These are phyloP conservation scores for Eulithis prunata DNA, from an alignment of 2,888 invertebrate species.

Conservation along the genomic window DNA sequence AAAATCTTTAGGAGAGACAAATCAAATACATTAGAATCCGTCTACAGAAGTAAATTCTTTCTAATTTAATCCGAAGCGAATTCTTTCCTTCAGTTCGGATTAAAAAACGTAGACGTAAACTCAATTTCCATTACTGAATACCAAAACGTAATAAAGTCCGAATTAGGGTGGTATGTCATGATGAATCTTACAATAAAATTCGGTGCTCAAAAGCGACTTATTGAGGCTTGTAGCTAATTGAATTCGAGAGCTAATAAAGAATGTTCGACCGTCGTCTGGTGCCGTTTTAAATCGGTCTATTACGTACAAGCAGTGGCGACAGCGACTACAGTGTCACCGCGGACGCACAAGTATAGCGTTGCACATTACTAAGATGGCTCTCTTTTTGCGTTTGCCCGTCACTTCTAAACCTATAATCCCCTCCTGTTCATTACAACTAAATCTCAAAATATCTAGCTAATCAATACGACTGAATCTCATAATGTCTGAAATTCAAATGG, in stretches of 20 bases:
- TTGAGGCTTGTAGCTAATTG: constrained; percentile 23
- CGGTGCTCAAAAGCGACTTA: constrained; percentile 3
- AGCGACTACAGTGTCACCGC: no score
- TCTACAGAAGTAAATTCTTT: constrained; percentile 26
- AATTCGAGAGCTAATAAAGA: constrained; percentile 32
- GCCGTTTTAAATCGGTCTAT: constrained; percentile 26
- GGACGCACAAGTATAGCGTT: no score
- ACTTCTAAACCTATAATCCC: no score
- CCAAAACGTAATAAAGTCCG: constrained; percentile 41
- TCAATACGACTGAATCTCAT: no score
- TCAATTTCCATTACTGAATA: constrained; percentile 50
- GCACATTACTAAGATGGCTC: no score
- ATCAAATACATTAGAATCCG: constrained; percentile 36
- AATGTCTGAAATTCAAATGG: no score
- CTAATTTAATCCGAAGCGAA: constrained; percentile 47
- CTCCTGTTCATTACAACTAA: no score
- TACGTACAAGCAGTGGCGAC: no score
- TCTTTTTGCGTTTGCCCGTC: no score
- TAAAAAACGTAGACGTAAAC: constrained; percentile 43
- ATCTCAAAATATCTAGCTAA: no score
- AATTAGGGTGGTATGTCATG: constrained; percentile 29
- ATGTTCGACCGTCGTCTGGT: constrained; percentile 17
- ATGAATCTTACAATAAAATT: constrained; percentile 19
- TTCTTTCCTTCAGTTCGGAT: constrained; percentile 38
- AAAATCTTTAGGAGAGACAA: constrained; percentile 24